Percentiles rank a stretch among this genome's conserved stretches.
These are phyloP conservation scores for Cataglyphis altisquamis DNA, from an alignment of 2,888 invertebrate species.

Conservation along the genomic window DNA sequence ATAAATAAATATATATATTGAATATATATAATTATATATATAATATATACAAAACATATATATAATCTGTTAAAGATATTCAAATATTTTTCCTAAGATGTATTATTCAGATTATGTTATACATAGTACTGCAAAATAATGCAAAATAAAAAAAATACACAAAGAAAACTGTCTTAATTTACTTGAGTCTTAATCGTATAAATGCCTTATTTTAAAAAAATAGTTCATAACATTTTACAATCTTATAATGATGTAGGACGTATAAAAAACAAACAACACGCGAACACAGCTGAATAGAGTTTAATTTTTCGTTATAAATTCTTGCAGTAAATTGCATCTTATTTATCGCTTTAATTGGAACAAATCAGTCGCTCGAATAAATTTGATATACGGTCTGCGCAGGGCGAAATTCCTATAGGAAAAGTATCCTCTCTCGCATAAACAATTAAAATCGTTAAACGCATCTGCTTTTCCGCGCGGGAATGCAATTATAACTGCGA, in stretches of 20 bases:
- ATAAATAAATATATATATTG: neutral
- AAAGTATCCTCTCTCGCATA: constrained; percentile 8
- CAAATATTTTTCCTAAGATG: no score
- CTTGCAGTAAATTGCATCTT: constrained; percentile 2
- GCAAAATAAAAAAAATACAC: neutral
- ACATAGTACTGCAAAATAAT: neutral
- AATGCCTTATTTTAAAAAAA: neutral
- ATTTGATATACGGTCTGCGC: neutral
- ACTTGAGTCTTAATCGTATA: neutral
- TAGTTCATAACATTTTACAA: neutral
- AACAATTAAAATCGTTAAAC: constrained; percentile 42
- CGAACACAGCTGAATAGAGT: neutral
- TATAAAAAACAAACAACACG: neutral
- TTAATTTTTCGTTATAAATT: constrained; percentile 6
- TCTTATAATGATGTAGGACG: neutral
- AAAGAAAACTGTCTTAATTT: neutral
- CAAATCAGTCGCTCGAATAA: constrained; percentile 10
- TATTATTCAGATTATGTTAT: neutral
- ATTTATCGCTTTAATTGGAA: constrained; percentile 21
- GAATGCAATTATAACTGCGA: constrained; percentile 40
- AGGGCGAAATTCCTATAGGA: neutral
- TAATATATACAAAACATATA: no score
- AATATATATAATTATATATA: neutral
- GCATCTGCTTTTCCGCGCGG: constrained; percentile 16
- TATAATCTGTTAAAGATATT: no score